Evolutionary conservation across 2,113 vertebrate genomes (phyloP).

Genomic region (Podocnemis expansa): DNA sequence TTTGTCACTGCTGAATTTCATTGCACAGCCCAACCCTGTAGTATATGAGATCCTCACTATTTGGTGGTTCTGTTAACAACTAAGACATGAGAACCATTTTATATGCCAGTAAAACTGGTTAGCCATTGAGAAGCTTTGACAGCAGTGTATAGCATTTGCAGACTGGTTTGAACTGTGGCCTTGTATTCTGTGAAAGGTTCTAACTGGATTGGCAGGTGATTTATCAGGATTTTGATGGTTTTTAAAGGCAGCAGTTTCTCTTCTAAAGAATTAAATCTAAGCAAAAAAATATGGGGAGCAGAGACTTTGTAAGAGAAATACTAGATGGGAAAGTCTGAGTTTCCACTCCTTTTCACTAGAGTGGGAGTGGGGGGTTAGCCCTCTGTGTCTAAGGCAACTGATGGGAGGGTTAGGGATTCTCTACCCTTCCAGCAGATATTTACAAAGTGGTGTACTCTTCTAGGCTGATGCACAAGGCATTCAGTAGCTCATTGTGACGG

Average conservation of each 20-base stretch:
- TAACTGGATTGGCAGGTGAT: background rate
- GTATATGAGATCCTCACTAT: background rate
- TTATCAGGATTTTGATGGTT: background rate
- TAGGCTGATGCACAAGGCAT: background rate
- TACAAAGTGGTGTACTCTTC: too few relatives aligned
- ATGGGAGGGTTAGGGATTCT: background rate
- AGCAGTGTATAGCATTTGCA: background rate
- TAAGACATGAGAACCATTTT: background rate
- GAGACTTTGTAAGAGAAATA: background rate
- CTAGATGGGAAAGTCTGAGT: background rate
- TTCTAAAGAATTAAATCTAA: background rate
- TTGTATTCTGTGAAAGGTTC: background rate
- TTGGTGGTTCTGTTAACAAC: background rate
- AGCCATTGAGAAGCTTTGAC: background rate
- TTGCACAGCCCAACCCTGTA: background rate
- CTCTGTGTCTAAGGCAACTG: background rate
- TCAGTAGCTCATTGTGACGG: background rate
- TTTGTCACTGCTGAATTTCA: background rate
- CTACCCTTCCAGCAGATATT: background rate
- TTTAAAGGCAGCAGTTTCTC: background rate
- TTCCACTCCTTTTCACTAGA: background rate
- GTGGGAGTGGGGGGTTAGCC: background rate
- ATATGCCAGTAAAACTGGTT: background rate
- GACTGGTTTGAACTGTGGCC: background rate
- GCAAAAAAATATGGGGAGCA: background rate